Evolutionary conservation across 2,113 vertebrate genomes (phyloP).

Genomic region (Chamaetylas fuelleborni): DNA sequence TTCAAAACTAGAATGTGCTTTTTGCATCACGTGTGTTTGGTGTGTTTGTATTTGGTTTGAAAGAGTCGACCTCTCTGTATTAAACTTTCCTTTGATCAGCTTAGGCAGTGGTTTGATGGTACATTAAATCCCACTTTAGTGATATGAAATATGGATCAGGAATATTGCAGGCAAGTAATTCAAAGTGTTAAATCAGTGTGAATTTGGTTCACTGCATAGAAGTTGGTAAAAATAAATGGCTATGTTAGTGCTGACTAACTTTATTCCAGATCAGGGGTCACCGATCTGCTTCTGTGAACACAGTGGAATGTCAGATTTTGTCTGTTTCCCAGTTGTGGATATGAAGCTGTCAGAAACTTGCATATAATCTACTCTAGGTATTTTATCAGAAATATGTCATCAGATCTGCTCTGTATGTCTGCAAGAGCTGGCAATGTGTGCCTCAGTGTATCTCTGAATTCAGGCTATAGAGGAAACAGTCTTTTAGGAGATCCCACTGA

Average conservation of each 20-base stretch:
- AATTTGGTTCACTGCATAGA: not conserved
- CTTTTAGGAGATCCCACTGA: not conserved
- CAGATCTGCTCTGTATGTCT: not conserved
- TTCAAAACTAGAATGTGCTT: not conserved
- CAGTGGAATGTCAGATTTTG: not conserved
- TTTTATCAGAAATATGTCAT: not conserved
- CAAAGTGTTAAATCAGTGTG: not conserved
- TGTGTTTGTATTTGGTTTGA: not conserved
- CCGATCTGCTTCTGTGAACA: not conserved
- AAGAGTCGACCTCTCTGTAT: not conserved
- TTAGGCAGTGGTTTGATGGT: not conserved
- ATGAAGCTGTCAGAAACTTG: not conserved
- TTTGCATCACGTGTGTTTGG: not conserved
- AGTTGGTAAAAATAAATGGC: not conserved
- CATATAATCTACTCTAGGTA: not conserved
- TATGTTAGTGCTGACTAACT: not conserved
- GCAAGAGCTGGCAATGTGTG: not conserved
- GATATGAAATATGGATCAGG: not conserved
- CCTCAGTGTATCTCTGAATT: not conserved
- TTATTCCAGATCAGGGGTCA: not conserved
- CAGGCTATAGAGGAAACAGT: not conserved
- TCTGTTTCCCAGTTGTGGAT: not conserved
- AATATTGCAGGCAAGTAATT: not conserved
- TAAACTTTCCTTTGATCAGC: not conserved
- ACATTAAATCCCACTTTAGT: not conserved